Evolutionary conservation across 2,113 vertebrate genomes (phyloP), one percentile per base, ranked within the genome.

Genomic region (Limanda limanda): DNA sequence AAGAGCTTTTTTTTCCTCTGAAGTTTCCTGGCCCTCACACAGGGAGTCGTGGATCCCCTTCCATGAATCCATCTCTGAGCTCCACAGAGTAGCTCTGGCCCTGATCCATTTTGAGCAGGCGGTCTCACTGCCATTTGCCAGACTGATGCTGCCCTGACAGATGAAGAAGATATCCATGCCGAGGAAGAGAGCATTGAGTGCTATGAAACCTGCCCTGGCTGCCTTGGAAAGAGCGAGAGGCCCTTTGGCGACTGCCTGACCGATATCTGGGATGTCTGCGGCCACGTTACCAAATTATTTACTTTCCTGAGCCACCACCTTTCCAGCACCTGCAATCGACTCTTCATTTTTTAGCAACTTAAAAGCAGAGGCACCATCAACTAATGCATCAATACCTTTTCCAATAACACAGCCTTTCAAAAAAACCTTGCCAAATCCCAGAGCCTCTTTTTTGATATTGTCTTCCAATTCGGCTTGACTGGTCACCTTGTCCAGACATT

Each of bases 91-190:
- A n/a, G 81, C 55, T 81, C 87, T 84, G 14, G 87, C 86, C 71
- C 82, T 57, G 76, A 92, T 78, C 23, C 90, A 82, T 37, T 77
- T 47, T 0, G 87, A 90, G 1, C 54, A 0, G 0, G 79, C 2
- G 0, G 76, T 78, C 67, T 89, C 27, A 5, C 2, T 81, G 54
- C 52, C 90, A 76, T 68, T 81, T 61, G 71, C 63, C 76, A 90
- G 74, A 79, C 69, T 45, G 20, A 88, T 69, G 78, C 89, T 69
- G 81, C 84, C 71, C 67, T 85, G 82, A 12, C 66, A 82, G 79
- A 89, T 89, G 72, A 86, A 76, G 79, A 86, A 70, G 58, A 92
- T 23, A 2, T 89, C 88, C 69, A 91, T 79, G 37, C 88, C 86
- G 0, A 91, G 1, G 59, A 88, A 90, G 3, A 92, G 61, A 24